Base-by-base conservation (phyloP, 2,888 invertebrate genomes). In the Pelosia muscerda region DNA sequence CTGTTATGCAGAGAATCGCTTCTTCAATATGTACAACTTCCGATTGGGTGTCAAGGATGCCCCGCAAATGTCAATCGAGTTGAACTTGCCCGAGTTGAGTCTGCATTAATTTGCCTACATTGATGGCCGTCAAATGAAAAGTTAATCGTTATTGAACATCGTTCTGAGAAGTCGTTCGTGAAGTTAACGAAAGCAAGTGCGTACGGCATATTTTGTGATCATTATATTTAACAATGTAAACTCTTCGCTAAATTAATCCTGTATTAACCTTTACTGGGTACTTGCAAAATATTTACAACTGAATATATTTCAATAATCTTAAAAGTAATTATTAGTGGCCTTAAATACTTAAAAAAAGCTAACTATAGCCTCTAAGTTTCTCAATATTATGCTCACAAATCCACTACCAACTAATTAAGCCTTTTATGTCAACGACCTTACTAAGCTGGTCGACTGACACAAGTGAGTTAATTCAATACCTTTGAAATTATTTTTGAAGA, bases 31-130 rank as follows among this genome's bases (percentile, higher is more conserved):
- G 73, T 77, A 71, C 82, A 76, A 91, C 93, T 93, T 95, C 94
- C 94, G 94, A 94, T 94, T 92, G 85, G 78, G 87, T 91, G 92
- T 90, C 94, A 94, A 93, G 93, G 94, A 87, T 90, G 75, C 71
- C 76, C 73, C 77, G 74, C 76, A 72, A 75, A 85, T 85, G 90
- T 90, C 89, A 92, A 92, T 86, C 85, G 77, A 85, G 68, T 77
- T 84, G 83, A 84, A 83, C 85, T 82, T 79, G 73, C 56, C 66
- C 64, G 67, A 76, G 76, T 78, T 79, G 77, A 77, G 72, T 77
- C 75, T 74, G 64, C 64, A 76, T 80, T 78, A 73, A 78, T 79
- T 81, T 71, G 49, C 68, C 76, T 76, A 74, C 65, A 69, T 69
- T 61, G 63, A 65, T 62, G 49, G 55, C 74, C 71, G 69, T 74